Evolutionary conservation across 1,140 invertebrate genomes (phyloP).

Genomic region (Xylocopa sonorina): DNA sequence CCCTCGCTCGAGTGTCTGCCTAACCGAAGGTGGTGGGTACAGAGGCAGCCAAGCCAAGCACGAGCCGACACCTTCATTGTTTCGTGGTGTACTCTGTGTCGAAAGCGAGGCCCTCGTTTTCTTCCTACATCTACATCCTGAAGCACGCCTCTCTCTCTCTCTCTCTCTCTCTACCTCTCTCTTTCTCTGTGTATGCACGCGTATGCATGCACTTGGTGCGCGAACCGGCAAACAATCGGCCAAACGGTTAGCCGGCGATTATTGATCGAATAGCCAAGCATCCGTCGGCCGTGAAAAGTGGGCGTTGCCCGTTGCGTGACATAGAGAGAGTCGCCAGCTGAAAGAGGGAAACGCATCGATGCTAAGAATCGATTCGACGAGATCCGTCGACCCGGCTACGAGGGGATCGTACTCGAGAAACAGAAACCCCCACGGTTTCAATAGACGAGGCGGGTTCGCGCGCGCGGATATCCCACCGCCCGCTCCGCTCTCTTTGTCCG

Average conservation of each 20-base stretch:
- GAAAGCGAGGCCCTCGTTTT: slow-evolving; percentile 21
- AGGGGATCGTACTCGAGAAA: neutral
- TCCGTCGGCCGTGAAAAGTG: slow-evolving; percentile 50
- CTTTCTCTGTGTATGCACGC: no score
- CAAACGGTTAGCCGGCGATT: slow-evolving; percentile 60
- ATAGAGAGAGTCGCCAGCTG: neutral
- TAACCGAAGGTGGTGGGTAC: neutral
- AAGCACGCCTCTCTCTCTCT: no score
- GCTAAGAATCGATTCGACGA: slow-evolving; percentile 19
- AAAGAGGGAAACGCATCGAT: slow-evolving; percentile 22
- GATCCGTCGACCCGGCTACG: neutral
- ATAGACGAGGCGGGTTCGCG: neutral
- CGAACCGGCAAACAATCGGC: slow-evolving; percentile 54
- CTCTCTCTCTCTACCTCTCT: no score
- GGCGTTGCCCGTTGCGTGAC: slow-evolving; percentile 56
- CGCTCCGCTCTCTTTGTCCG: no score
- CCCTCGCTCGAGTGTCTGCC: slow-evolving; percentile 14
- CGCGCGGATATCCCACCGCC: no score
- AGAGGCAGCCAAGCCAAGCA: neutral
- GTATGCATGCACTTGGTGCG: slow-evolving; percentile 37
- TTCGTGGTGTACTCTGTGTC: neutral
- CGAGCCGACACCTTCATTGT: slow-evolving; percentile 27
- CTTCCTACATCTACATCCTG: no score
- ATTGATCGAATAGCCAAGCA: slow-evolving; percentile 59
- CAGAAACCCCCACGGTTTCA: neutral